A percentile compares a stretch with the other conserved stretches of the same genome.
Evolutionary conservation across 2,113 vertebrate species (phyloP).

Genomic region (Amphilophus citrinellus): DNA sequence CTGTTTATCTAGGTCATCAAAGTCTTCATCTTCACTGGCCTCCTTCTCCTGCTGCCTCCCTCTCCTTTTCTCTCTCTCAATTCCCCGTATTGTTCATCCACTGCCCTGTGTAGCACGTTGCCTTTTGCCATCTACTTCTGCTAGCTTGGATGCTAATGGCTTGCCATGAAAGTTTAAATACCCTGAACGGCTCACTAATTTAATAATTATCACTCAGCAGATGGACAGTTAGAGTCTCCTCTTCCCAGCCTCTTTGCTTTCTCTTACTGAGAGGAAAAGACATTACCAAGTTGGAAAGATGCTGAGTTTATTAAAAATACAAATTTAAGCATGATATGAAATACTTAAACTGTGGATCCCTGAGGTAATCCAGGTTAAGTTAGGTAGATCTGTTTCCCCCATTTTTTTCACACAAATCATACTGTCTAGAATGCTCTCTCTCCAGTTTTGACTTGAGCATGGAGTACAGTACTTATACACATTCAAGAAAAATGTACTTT

Average conservation of each 20-base stretch:
- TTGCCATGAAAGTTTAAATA: conserved; percentile 76
- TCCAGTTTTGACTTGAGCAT: not conserved
- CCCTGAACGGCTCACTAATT: conserved; percentile 74
- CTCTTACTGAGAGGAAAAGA: not conserved
- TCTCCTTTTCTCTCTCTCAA: not conserved
- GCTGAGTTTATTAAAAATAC: conserved; percentile 4
- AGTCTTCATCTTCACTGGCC: conserved; percentile 28
- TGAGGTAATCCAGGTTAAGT: not conserved
- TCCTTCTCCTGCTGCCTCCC: not conserved
- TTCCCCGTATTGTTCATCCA: conserved; percentile 26
- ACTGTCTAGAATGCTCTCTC: not conserved
- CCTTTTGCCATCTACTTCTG: conserved; percentile 11
- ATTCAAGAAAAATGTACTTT: not conserved
- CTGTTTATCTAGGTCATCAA: conserved; percentile 71
- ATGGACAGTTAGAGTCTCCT: conserved; percentile 33
- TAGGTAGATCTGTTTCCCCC: too few relatives aligned
- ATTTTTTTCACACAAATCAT: not conserved
- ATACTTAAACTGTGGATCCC: conserved; percentile 1
- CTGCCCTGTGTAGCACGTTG: not conserved
- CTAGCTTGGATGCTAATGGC: conserved; percentile 73
- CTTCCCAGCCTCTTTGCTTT: conserved; percentile 4
- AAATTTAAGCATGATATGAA: not conserved
- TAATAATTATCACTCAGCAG: conserved; percentile 73
- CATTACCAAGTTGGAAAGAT: not conserved
- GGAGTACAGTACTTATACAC: not conserved